Conservation (phyloP, 2,113 vertebrate species). For the Balaenoptera acutorostrata region DNA sequence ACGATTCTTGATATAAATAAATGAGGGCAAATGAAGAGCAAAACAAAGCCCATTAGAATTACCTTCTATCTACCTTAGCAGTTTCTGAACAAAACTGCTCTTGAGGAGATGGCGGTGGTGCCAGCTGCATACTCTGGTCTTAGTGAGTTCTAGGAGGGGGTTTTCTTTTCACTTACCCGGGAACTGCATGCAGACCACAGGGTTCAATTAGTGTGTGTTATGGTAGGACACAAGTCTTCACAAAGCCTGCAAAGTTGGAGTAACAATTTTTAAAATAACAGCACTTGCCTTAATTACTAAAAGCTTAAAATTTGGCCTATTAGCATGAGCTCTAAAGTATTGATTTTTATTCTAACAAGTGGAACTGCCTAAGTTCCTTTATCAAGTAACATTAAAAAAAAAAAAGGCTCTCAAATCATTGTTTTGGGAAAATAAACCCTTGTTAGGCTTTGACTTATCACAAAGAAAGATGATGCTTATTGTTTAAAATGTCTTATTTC, state of each 20-base stretch:
- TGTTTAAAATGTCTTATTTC: slow-evolving; percentile 68
- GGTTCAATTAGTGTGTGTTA: slow-evolving; percentile 26
- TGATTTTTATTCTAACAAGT: slow-evolving; percentile 40
- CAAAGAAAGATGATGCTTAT: slow-evolving; percentile 53
- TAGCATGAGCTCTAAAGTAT: slow-evolving; percentile 11
- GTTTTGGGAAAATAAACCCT: slow-evolving; percentile 46
- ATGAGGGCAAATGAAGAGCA: neutral
- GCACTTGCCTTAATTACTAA: slow-evolving; percentile 30
- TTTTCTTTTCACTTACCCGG: neutral
- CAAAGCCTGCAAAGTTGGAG: slow-evolving; percentile 21
- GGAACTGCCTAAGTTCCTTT: slow-evolving; percentile 41
- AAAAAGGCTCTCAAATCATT: neutral
- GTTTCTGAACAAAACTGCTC: neutral
- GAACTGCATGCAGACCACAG: neutral
- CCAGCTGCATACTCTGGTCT: neutral
- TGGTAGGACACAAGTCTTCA: slow-evolving; percentile 67
- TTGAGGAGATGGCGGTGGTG: neutral
- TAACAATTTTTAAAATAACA: neutral
- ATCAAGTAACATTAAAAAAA: neutral
- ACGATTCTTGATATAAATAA: slow-evolving; percentile 26
- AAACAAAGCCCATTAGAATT: neutral
- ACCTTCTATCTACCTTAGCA: neutral
- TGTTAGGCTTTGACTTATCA: slow-evolving; percentile 41
- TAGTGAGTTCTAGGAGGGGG: slow-evolving; percentile 33
- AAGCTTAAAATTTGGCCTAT: slow-evolving; percentile 32